phyloP scores from a whole-genome alignment of 2,888 invertebrate genomes.

The Yponomeuta evonymella region DNA sequence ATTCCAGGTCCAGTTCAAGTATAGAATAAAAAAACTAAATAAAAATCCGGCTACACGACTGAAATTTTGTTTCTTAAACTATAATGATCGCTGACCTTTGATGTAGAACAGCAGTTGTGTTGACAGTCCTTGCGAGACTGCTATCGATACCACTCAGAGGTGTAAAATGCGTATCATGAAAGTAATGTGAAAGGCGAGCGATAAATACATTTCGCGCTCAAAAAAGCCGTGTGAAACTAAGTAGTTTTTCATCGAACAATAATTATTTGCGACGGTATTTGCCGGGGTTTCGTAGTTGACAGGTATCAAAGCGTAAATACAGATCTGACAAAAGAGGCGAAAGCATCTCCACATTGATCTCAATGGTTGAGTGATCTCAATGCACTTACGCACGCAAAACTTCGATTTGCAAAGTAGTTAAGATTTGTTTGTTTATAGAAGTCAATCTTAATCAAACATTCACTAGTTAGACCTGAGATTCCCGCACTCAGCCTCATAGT shows the following conservation, averaged over 20 bases:
- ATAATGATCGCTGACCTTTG: no score
- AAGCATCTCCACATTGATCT: neutral
- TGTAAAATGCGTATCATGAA: neutral
- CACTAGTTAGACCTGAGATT: no score
- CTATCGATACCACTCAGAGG: neutral
- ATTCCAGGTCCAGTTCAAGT: no score
- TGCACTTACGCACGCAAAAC: neutral
- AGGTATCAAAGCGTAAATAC: slow-evolving; percentile 1
- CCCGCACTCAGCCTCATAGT: no score
- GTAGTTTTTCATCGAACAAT: neutral
- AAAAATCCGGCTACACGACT: no score
- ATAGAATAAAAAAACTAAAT: no score
- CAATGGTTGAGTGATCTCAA: neutral
- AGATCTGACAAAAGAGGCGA: neutral
- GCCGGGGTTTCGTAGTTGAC: neutral
- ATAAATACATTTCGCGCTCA: neutral
- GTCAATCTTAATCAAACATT: no score
- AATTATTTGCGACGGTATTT: neutral
- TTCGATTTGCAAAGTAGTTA: neutral
- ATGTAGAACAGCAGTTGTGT: no score
- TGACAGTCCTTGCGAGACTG: no score
- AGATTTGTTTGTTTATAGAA: neutral
- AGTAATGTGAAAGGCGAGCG: neutral
- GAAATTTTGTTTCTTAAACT: no score
- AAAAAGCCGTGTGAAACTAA: neutral